Base-by-base conservation (phyloP, 2,888 invertebrate genomes). In the Pristionchus entomophagus region DNA sequence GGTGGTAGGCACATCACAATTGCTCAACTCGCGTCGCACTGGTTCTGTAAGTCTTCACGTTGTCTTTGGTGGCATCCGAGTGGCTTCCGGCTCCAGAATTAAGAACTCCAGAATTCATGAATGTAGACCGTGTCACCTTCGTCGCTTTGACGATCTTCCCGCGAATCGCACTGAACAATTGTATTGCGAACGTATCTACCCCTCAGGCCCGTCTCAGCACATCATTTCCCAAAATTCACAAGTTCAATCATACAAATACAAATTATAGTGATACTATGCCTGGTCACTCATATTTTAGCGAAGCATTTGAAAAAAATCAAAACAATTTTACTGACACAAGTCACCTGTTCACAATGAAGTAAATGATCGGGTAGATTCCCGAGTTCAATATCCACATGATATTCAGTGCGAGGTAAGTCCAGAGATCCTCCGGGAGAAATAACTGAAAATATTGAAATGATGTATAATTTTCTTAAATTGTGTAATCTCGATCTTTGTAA, bases 381-480 rank as follows among this genome's bases (percentile, higher is more conserved):
- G 89, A 88, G 80, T 91, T 91, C 73, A 89, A 86, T 38, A 91
- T 91, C 91, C 91, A 91, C 91, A 91, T 91, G 59, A 91, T 90
- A 82, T 91, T 91, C 32, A 91, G 87, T 8, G 86, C 89, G 51
- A 87, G 87, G 77, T 90, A 91, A 29, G 90, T 89, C 86, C 89
- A 87, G 12, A 90, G 62, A 41, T 88, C 89, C 17, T 86, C 85
- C 0, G 91, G 91, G 1, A 91, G 86, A 53, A 91, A 84, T 59
- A 85, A 83, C 89, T 91, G 78, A 81, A 29, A 65, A n/a, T n/a
- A n/a, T n/a, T 17, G 19, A 17, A 0, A 17, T 14, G 0, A 32
- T 29, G 19, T n/a, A 29, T 2, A 4, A 22, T 26, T 26, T 29
- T 29, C 3, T 65, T 17, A n/a, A n/a, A n/a, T n/a, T n/a, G n/a